These are phyloP conservation scores for Zaprionus davidi DNA, from an alignment of 1,140 invertebrate genomes.

Conservation along the genomic window DNA sequence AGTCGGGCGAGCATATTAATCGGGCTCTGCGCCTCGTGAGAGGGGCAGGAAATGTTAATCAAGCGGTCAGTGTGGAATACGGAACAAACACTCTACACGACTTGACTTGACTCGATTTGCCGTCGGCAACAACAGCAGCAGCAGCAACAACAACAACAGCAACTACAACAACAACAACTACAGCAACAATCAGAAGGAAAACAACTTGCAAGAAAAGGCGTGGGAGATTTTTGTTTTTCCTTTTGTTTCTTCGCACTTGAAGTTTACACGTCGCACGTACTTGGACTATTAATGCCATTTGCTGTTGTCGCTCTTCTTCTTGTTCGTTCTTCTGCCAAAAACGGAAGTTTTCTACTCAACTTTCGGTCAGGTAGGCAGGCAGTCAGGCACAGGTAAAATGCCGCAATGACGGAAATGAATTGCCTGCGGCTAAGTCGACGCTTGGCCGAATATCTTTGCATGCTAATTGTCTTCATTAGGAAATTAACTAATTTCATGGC, in stretches of 20 bases:
- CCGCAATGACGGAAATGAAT: conserved; percentile 70
- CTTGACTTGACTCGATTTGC: conserved; percentile 58
- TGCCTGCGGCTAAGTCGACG: conserved; percentile 48
- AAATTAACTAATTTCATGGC: conserved; percentile 36
- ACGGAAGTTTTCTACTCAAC: conserved; percentile 68
- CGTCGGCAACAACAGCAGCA: conserved; percentile 6
- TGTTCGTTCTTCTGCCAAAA: conserved; percentile 44
- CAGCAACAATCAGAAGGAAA: conserved; percentile 4
- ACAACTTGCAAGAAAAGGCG: conserved; percentile 49
- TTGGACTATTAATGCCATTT: conserved; percentile 77
- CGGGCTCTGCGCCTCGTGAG: conserved; percentile 11
- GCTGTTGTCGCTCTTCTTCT: conserved; percentile 28
- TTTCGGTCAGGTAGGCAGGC: conserved; percentile 51
- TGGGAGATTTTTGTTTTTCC: conserved; percentile 54
- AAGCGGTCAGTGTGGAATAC: conserved; percentile 79
- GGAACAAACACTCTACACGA: conserved; percentile 68
- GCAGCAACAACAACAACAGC: too few relatives aligned
- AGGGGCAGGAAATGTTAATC: conserved; percentile 74
- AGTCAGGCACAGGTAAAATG: conserved; percentile 32
- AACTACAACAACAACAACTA: not conserved
- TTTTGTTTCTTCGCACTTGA: conserved; percentile 52
- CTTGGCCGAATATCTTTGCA: conserved; percentile 56
- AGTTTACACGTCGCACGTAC: conserved; percentile 62
- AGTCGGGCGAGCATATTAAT: conserved; percentile 77
- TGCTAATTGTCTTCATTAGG: conserved; percentile 49